These are phyloP conservation scores for Pristionchus japonicus DNA, from an alignment of 2,888 invertebrate genomes.

Conservation along the genomic window DNA sequence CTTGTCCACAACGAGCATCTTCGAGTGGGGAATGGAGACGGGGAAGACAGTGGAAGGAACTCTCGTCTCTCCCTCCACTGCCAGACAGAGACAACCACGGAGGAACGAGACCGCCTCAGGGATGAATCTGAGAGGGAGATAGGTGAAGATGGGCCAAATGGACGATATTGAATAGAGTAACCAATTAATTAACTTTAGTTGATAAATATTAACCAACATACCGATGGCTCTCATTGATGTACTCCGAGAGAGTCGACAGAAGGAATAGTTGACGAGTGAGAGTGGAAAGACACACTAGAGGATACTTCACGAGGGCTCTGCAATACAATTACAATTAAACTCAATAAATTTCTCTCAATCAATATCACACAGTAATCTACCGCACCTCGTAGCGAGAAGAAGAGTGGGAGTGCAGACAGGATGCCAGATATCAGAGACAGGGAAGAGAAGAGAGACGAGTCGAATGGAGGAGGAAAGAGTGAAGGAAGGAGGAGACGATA, in stretches of 20 bases:
- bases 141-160: not conserved
- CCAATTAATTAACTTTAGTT: too few relatives aligned
- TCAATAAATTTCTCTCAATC: not conserved
- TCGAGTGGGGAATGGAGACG: conserved; percentile 59
- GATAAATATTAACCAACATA: too few relatives aligned
- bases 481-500: conserved; percentile 38
- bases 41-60: conserved; percentile 61
- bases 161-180: not conserved
- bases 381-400: conserved; percentile 82
- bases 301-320: not conserved
- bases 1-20: conserved; percentile 59
- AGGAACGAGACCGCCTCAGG: conserved; percentile 88
- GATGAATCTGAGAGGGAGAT: conserved; percentile 80
- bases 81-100: conserved; percentile 84
- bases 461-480: conserved; percentile 77
- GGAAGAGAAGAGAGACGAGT: conserved; percentile 86
- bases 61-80: conserved; percentile 70
- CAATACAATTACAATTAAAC: not conserved
- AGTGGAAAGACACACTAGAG: not conserved
- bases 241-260: conserved; percentile 36
- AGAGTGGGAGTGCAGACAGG: conserved; percentile 88
- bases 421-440: conserved; percentile 91
- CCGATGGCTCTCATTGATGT: conserved; percentile 42
- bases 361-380: not conserved
- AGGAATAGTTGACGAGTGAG: conserved; percentile 37